phyloP scores from a whole-genome alignment of 2,888 invertebrate genomes.

The Caenorhabditis angaria region DNA sequence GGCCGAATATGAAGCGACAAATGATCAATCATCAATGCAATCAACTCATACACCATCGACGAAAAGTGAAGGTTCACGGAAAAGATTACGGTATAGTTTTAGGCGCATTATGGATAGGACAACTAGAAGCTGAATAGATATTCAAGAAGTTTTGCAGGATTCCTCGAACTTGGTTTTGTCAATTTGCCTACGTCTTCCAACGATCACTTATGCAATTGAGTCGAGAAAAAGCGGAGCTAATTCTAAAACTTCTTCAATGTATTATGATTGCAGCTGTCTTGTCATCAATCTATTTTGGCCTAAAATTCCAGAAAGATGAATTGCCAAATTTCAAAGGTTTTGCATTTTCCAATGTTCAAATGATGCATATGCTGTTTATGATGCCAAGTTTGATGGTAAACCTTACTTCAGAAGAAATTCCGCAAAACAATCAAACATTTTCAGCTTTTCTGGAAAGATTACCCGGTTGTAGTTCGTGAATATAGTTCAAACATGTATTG shows the following conservation, averaged over 20 bases:
- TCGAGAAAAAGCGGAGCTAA: constrained; percentile 17
- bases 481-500: constrained; percentile 89
- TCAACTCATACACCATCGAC: constrained; percentile 22
- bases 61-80: not conserved
- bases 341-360: constrained; percentile 87
- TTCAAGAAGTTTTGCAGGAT: constrained; percentile 2
- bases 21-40: constrained; percentile 6
- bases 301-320: constrained; percentile 86
- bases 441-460: constrained; percentile 87
- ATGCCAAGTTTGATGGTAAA: constrained; percentile 91
- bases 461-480: constrained; percentile 88
- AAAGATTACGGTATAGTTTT: not conserved
- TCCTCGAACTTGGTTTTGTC: constrained; percentile 26
- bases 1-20: constrained; percentile 9
- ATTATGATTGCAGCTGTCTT: not conserved
- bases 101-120: too few species aligned
- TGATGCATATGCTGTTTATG: constrained; percentile 91
- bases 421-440: not conserved
- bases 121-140: not conserved
- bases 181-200: constrained; percentile 29
- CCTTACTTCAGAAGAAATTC: constrained; percentile 46
- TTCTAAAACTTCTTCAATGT: constrained; percentile 5
- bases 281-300: not conserved
- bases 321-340: constrained; percentile 92
- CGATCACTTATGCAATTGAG: constrained; percentile 26